Evolutionary conservation across 92 coral and sea anemone genomes (phyloP).

Genomic region (Porites cylindrica): DNA sequence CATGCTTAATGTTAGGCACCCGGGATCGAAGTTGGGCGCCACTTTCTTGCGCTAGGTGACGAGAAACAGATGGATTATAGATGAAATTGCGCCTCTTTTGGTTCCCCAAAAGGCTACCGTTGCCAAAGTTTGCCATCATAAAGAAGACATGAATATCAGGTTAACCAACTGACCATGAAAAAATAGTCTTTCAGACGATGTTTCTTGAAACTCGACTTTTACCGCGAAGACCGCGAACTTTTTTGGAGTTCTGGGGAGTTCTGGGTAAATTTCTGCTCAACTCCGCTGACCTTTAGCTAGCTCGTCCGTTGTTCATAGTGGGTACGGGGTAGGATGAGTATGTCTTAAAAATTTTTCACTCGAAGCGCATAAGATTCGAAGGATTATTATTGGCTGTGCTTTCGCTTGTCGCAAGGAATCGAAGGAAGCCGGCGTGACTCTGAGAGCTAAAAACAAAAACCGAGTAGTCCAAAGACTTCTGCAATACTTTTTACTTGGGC

Average conservation of each 20-base stretch:
- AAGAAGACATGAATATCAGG: background rate
- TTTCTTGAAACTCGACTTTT: constrained; percentile 21
- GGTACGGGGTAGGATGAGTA: too few species aligned
- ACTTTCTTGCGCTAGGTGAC: background rate
- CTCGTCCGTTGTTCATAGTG: background rate
- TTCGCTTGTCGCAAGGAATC: background rate
- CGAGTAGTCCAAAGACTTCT: too few species aligned
- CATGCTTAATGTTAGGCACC: background rate
- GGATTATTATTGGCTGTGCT: too few species aligned
- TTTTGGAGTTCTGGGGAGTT: background rate
- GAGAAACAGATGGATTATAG: constrained; percentile 64
- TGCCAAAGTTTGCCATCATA: constrained; percentile 29
- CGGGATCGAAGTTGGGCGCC: background rate
- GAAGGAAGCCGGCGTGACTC: background rate
- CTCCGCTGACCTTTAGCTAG: background rate
- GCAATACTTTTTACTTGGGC: too few species aligned
- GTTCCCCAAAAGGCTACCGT: constrained; percentile 22
- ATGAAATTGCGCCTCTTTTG: constrained; percentile 80
- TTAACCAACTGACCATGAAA: background rate
- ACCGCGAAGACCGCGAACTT: constrained; percentile 46
- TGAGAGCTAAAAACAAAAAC: background rate
- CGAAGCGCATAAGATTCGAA: too few species aligned
- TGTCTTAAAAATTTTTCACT: too few species aligned
- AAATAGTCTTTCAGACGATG: background rate
- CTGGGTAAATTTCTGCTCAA: constrained; percentile 6